Conservation (phyloP, 2,113 vertebrate genomes). For the Oryzias javanicus region DNA sequence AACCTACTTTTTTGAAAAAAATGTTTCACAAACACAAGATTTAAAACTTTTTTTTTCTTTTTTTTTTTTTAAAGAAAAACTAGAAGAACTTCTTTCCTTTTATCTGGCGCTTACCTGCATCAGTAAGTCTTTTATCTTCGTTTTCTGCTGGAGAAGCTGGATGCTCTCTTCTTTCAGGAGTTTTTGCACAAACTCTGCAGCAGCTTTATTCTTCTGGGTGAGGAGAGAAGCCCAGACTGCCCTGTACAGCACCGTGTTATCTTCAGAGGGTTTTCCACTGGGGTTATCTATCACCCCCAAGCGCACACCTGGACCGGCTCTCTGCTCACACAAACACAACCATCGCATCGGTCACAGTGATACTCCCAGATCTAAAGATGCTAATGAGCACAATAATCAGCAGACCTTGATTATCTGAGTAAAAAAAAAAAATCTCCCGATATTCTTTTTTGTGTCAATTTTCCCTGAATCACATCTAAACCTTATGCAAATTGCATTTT, state of each 20-base stretch:
- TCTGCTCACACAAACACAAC: conserved; percentile 71
- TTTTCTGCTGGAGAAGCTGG: conserved; percentile 81
- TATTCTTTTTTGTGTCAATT: not conserved
- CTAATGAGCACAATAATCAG: no score
- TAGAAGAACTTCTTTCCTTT: not conserved
- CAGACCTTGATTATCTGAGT: conserved; percentile 16
- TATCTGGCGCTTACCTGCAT: conserved; percentile 75
- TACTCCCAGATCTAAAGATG: conserved; percentile 40
- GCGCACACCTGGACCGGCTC: conserved; percentile 81
- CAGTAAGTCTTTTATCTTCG: conserved; percentile 85
- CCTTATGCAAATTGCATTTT: no score
- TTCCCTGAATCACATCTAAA: no score
- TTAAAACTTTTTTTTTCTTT: not conserved
- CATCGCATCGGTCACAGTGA: conserved; percentile 29
- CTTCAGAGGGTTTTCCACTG: conserved; percentile 83
- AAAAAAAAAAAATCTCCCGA: not conserved
- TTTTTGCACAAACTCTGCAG: conserved; percentile 83
- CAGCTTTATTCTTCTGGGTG: conserved; percentile 83
- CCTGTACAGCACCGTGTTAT: conserved; percentile 85
- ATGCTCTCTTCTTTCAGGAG: conserved; percentile 84
- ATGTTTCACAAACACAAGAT: not conserved
- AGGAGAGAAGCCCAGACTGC: conserved; percentile 88
- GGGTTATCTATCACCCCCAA: conserved; percentile 92
- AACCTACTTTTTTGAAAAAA: no score
- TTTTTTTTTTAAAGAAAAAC: not conserved